Base-by-base conservation (phyloP, 2,113 vertebrate species). In the Saccopteryx bilineata region DNA sequence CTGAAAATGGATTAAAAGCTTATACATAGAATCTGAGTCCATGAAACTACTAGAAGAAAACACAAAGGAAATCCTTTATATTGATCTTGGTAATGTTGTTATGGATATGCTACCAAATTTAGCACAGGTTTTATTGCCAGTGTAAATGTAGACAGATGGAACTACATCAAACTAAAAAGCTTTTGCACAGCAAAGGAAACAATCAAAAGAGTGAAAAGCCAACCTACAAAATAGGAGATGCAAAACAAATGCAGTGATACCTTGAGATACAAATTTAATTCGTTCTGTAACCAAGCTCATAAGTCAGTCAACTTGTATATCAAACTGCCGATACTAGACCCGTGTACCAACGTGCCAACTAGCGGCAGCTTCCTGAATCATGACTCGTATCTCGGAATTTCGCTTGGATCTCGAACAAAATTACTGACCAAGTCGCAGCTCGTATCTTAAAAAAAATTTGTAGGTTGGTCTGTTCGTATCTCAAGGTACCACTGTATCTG, bases 21-120 rank as follows among this genome's bases (percentile, higher is more conserved):
- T 92, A 92, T 18, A 84, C 71, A 31, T 56, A 76, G 83, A 60
- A 58, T 92, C 18, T 76, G 24, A 76, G 58, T 58, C 60, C 85
- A 58, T 48, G 58, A 76, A 85, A 68, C 61, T 76, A 28, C 71
- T 92, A n/a, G 26, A 85, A 84, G 50, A 66, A 85, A 92, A 92
- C 33, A 56, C 72, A 76, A 76, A 92, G 19, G 26, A 46, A 68
- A 68, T 68, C 33, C 10, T 85, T 86, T 63, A 19, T 39, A 13
- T n/a, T 60, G 71, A 39, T 28, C 81, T 92, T 92, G 81, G 50
- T 54, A 75, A 58, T 68, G 26, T 48, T 54, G 76, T 85, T 26
- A 85, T 92, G 33, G 7, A 31, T 19, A 76, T 78, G 71, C 68
- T 7, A 33, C 21, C 13, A 63, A 78, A 86, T 71, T 39, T 71